Base-by-base conservation (phyloP, 2,888 invertebrate species). In the Nudaria mundana region DNA sequence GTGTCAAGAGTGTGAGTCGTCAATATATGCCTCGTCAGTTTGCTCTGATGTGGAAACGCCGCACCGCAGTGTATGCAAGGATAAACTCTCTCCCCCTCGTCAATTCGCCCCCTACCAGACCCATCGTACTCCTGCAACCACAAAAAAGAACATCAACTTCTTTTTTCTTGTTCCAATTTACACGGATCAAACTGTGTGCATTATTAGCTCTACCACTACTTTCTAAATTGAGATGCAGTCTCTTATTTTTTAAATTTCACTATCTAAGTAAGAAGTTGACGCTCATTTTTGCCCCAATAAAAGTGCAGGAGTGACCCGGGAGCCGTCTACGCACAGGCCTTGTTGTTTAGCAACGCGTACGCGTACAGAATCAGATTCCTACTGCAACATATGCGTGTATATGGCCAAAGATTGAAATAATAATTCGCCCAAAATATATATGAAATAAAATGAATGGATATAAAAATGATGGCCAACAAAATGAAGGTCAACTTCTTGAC, bases 401-500 rank as follows among this genome's bases (percentile, higher is more conserved):
- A 79, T 84, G 86, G 87, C 87, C 87, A 85, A 79, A 81, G 67
- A 74, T 79, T 65, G 77, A 76, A 64, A 58, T 63, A 76, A 77
- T 73, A 73, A 71, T 74, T 71, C 84, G 86, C 80, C 81, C 85
- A 83, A 84, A 82, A 88, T 81, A 86, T 77, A 85, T 79, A 81
- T 81, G 75, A 86, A 86, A 87, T 76, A 79, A 85, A 84, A 87
- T 79, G 79, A 79, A 87, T 86, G 85, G 83, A 90, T 90, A 91
- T 89, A 91, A 92, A 92, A 93, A 93, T 93, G 93, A 93, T 93
- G 93, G 94, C 94, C 93, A 93, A 94, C 93, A 92, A 94, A 95
- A 95, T 94, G 95, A 95, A 94, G 94, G 95, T 95, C 95, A 95
- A 95, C 95, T 96, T 95, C 95, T 95, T 94, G 94, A 94, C 93